Evolutionary conservation across 2,797 vertebrate genomes (phyloP), one percentile per base, ranked within the genome.

Genomic region (Chrosomus eos): DNA sequence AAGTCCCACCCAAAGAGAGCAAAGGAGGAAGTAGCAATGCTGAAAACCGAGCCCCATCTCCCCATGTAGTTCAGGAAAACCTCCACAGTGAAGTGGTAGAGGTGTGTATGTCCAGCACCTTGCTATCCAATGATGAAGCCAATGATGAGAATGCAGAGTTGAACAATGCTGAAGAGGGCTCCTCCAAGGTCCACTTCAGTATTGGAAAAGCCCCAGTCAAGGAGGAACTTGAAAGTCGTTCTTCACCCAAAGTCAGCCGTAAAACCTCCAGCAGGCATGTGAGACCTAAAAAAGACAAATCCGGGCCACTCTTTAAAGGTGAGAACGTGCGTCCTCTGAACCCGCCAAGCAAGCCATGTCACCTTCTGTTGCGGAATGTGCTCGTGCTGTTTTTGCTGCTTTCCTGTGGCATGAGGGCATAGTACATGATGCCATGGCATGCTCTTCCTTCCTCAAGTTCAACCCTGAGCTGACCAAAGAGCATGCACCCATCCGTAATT

Each of bases 361-460:
- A 0, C 98, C 98, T 1, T 99, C 98, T 0, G 98, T 99, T 58
- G 97, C 98, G 0, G 98, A 99, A 91, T 99, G 98, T 83, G 95
- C 98, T 31, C 94, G 98, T 48, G 97, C 98, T 0, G 98, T 99
- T 60, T 99, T 99, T 68, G 98, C 98, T 0, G 96, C 98, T 0
- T 99, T 99, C 90, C 93, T 99, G 58, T 99, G 98, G 98, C 98
- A 99, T 5, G 98, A 99, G 89, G 98, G 98, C 83, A 99, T 99
- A 81, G 98, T 99, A 55, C 98, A 99, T 5, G 98, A 99, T 82
- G 98, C 98, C 73, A 99, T 99, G 98, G 98, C 98, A 60, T 99
- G 98, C 91, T 99, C 98, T 10, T 99, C 98, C n/a, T 99, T 99
- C 92, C 93, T 99, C 67, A 99, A 99, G 90, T 99, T 99, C 89